Percentiles rank a stretch among this genome's conserved stretches.
phyloP scores from a whole-genome alignment of 2,113 vertebrate species.

The Stigmatopora nigra region DNA sequence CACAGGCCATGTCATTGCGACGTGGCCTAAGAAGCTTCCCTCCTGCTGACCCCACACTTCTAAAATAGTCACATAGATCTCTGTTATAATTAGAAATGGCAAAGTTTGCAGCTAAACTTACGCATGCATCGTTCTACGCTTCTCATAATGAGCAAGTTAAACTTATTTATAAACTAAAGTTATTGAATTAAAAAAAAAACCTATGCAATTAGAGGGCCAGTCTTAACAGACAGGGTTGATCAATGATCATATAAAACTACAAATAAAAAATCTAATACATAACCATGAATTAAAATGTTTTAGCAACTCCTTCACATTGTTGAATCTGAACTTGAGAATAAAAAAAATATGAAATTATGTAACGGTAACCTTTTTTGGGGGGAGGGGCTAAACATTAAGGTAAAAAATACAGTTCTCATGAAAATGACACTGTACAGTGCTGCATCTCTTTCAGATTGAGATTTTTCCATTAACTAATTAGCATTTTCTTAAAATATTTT shows the following conservation, averaged over 20 bases:
- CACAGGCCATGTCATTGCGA: constrained; percentile 14
- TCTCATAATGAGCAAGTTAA: neutral
- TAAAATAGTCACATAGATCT: constrained; percentile 18
- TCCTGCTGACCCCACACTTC: constrained; percentile 52
- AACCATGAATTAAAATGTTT: too few relatives aligned
- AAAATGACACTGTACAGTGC: neutral
- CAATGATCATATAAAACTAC: too few relatives aligned
- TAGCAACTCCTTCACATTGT: too few relatives aligned
- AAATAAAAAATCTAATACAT: too few relatives aligned
- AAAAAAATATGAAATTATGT: too few relatives aligned
- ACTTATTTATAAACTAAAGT: too few relatives aligned
- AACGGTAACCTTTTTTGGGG: too few relatives aligned
- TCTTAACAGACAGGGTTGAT: too few relatives aligned
- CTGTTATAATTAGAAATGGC: constrained; percentile 18
- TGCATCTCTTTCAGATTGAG: neutral
- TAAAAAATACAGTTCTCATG: neutral
- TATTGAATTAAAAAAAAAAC: neutral
- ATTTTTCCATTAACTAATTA: neutral
- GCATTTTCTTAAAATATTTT: too few relatives aligned
- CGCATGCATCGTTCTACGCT: neutral
- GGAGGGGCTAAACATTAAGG: too few relatives aligned
- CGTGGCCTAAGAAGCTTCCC: constrained; percentile 45
- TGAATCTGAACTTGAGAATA: too few relatives aligned
- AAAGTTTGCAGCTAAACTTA: neutral
- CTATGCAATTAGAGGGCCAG: neutral